Conservation (phyloP, 2,797 vertebrate species). For the Antrozous pallidus region DNA sequence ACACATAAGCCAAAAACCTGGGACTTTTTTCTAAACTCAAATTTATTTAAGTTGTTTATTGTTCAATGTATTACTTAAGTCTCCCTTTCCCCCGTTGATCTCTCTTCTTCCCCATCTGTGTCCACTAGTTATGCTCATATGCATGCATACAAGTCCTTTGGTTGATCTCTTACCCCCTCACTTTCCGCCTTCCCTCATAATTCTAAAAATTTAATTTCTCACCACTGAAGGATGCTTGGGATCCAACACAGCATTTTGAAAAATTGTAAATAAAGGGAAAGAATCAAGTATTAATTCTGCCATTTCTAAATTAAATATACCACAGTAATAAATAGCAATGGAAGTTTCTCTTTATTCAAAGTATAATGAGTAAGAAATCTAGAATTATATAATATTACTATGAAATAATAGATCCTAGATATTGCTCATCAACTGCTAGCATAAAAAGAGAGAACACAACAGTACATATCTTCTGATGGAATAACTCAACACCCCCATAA, state of each 20-base stretch:
- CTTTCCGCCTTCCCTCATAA: neutral
- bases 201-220: neutral
- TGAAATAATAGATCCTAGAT: slow-evolving; percentile 20
- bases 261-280: slow-evolving; percentile 27
- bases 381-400: slow-evolving; percentile 12
- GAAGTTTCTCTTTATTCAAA: neutral
- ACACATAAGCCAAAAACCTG: neutral
- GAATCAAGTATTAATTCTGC: neutral
- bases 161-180: no score
- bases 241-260: neutral
- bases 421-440: neutral
- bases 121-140: no score
- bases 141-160: no score
- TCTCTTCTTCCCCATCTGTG: no score
- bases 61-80: no score
- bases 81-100: no score
- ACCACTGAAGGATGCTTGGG: neutral
- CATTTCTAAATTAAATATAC: slow-evolving; percentile 27
- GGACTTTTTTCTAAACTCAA: neutral
- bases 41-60: neutral
- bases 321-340: neutral
- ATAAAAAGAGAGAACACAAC: neutral
- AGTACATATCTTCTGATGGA: neutral
- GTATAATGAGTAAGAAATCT: slow-evolving; percentile 12
- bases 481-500: neutral